phyloP scores from a whole-genome alignment of 92 coral and sea anemone species.

The Virgularia gustaviana region DNA sequence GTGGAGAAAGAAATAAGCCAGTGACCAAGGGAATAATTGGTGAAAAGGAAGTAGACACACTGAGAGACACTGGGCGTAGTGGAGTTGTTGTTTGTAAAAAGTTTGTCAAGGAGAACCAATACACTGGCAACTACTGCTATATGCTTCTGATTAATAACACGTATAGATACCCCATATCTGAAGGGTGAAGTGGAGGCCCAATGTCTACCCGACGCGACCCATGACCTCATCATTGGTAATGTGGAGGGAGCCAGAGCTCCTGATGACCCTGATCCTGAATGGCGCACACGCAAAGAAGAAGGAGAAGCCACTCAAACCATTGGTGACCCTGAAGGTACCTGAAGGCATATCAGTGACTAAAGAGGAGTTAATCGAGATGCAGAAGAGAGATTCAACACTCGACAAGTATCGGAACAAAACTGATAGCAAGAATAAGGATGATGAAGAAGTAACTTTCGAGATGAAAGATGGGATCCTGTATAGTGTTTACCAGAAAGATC shows the following conservation, averaged over 20 bases:
- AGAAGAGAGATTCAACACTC: background rate
- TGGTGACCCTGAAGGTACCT: too few relatives aligned
- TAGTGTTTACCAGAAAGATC: conserved; percentile 34
- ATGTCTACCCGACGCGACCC: conserved; percentile 12
- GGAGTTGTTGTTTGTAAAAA: conserved; percentile 44
- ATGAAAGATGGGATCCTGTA: conserved; percentile 33
- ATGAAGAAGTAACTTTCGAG: conserved; percentile 20
- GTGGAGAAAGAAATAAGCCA: conserved; percentile 23
- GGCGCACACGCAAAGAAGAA: too few relatives aligned
- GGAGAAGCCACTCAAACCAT: too few relatives aligned
- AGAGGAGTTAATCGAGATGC: too few relatives aligned
- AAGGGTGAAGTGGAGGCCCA: conserved; percentile 23
- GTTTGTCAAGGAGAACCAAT: conserved; percentile 5
- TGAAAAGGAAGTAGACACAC: conserved; percentile 27
- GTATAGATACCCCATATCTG: conserved; percentile 12
- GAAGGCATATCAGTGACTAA: too few relatives aligned
- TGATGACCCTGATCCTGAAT: background rate
- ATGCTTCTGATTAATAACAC: conserved; percentile 15
- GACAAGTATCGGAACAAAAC: background rate
- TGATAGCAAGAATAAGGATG: background rate
- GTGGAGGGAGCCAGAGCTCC: conserved; percentile 12
- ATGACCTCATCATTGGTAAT: conserved; percentile 22
- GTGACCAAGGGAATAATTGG: conserved; percentile 46
- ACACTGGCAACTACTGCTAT: conserved; percentile 6
- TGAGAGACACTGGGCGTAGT: conserved; percentile 64